phyloP scores from a whole-genome alignment of 2,797 vertebrate genomes.

The Sebastes trivittatus region DNA sequence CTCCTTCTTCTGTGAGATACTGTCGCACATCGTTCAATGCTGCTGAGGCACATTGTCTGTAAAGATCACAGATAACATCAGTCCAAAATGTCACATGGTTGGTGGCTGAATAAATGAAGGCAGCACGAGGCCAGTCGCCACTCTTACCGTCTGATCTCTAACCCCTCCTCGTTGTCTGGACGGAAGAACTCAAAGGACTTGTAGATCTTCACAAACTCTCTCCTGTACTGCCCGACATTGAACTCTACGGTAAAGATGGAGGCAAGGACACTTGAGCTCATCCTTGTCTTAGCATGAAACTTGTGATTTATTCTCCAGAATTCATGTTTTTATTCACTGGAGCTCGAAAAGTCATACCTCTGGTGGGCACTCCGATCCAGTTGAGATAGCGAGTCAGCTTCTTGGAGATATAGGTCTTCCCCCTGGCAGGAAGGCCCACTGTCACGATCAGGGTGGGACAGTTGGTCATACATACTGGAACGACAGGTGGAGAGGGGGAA shows the following conservation, averaged over 20 bases:
- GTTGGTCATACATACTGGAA: slow-evolving; percentile 97
- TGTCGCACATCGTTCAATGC: slow-evolving; percentile 92
- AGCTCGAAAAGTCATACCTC: slow-evolving; percentile 79
- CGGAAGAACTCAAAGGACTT: slow-evolving; percentile 98
- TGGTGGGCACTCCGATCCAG: slow-evolving; percentile 97
- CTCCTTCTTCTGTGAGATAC: slow-evolving; percentile 92
- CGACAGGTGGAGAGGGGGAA: not conserved
- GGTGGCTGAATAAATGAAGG: not conserved
- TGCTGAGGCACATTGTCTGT: slow-evolving; percentile 93
- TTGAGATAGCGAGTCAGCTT: slow-evolving; percentile 98
- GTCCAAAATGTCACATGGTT: not conserved
- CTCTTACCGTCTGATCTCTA: slow-evolving; percentile 93
- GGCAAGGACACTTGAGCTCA: not conserved
- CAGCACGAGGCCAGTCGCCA: too few relatives aligned
- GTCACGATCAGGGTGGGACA: slow-evolving; percentile 98
- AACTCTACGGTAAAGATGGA: slow-evolving; percentile 85
- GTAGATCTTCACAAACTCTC: slow-evolving; percentile 94
- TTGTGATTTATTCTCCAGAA: not conserved
- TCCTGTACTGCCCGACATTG: slow-evolving; percentile 97
- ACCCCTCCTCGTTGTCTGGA: slow-evolving; percentile 96
- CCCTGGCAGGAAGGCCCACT: slow-evolving; percentile 95
- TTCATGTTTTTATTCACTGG: not conserved
- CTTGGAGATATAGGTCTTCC: slow-evolving; percentile 99
- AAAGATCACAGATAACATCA: not conserved
- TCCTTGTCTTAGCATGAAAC: not conserved